Evolutionary conservation across 2,113 vertebrate genomes (phyloP), one percentile per base, ranked within the genome.

Genomic region (Thalassarche chlororhynchos): DNA sequence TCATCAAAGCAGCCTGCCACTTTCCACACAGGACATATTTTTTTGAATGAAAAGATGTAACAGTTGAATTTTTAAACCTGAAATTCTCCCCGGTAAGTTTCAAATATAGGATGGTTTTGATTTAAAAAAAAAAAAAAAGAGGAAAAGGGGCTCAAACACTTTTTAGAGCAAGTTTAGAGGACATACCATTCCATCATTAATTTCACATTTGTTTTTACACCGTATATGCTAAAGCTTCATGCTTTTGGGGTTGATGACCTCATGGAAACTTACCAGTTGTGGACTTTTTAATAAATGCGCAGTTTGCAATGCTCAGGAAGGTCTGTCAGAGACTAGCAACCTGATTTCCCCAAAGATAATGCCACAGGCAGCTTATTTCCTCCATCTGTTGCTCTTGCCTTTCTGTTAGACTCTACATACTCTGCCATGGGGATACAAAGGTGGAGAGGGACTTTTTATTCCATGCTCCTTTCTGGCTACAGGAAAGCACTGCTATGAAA

Each of bases 291-390:
- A 66, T 61, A 65, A 85, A 74, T 6, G 12, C 64, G 44, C 49
- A 83, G 40, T 54, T 89, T 89, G 23, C 55, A 57, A 36, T 54
- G n/a, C 51, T 84, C 57, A 90, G 79, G 62, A 93, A 88, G 28
- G 34, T 66, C 58, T 91, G 31, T 74, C 32, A 75, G 38, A 57
- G 60, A 81, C 40, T 31, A 79, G 54, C 70, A 52, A 42, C 68
- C 69, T 80, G 47, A 84, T 97, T 87, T 96, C 60, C 74, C 46
- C 75, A 61, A n/a, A 90, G 75, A 84, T 70, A 88, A 74, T 62
- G 71, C 60, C 66, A 58, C 49, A 34, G 70, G 55, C 49, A 42
- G 8, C 47, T 64, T 82, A 54, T 40, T 86, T 90, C 62, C 75
- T 82, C 58, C 10, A 1, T 58, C 58, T 2, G 5, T 54, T 70